phyloP scores from a whole-genome alignment of 1,140 invertebrate species.

The Pteromalus puparum region DNA sequence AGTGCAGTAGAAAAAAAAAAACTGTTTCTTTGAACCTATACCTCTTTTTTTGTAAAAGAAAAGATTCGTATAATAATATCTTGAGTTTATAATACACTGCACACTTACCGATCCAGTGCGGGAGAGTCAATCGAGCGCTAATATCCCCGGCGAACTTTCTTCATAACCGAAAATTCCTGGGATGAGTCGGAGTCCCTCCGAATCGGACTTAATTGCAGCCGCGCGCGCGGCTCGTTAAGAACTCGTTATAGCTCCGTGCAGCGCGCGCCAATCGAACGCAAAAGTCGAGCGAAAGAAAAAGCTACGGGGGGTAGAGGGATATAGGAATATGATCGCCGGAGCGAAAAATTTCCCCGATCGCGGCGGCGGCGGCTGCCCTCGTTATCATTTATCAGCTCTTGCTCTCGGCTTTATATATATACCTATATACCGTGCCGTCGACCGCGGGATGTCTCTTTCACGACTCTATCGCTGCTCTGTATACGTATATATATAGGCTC shows the following conservation, averaged over 20 bases:
- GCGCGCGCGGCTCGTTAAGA: slow-evolving; percentile 42
- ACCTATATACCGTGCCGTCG: background rate
- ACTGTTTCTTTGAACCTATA: too few species aligned
- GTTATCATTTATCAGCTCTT: slow-evolving; percentile 50
- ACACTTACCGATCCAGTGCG: background rate
- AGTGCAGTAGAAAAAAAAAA: too few species aligned
- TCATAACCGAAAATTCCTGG: slow-evolving; percentile 49
- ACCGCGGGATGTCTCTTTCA: background rate
- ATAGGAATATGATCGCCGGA: slow-evolving; percentile 38
- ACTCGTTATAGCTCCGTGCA: slow-evolving; percentile 39
- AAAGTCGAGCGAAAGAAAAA: slow-evolving; percentile 14
- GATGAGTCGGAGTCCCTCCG: slow-evolving; percentile 16
- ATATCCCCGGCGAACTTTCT: slow-evolving; percentile 36
- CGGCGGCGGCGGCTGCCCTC: background rate
- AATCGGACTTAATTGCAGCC: slow-evolving; percentile 45
- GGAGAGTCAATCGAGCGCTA: slow-evolving; percentile 20
- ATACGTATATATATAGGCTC: background rate
- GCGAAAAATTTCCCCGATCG: slow-evolving; percentile 47
- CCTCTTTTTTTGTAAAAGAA: background rate
- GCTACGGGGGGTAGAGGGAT: background rate
- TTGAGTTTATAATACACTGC: background rate
- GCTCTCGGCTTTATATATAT: background rate
- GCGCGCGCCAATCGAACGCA: background rate
- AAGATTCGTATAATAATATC: too few species aligned
- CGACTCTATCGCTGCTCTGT: background rate